Percentiles rank a stretch among this genome's conserved stretches.
phyloP scores from a whole-genome alignment of 2,888 invertebrate genomes.

The Chironomus tentans region DNA sequence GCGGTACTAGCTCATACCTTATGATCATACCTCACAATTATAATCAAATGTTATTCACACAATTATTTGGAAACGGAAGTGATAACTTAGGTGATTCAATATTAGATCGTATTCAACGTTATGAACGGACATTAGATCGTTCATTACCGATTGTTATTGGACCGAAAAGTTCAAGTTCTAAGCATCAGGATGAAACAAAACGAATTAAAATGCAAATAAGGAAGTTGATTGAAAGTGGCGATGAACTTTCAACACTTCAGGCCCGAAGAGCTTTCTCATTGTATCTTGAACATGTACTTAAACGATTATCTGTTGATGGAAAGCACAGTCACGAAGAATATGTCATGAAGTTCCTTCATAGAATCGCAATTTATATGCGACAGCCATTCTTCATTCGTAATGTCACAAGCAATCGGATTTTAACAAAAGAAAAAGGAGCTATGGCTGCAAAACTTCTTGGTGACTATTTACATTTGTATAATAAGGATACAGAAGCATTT shows the following conservation, averaged over 20 bases:
- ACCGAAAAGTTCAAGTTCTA: conserved; percentile 39
- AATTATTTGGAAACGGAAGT: conserved; percentile 55
- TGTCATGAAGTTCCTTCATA: conserved; percentile 65
- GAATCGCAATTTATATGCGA: conserved; percentile 59
- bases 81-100: conserved; percentile 33
- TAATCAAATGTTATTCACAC: conserved; percentile 65
- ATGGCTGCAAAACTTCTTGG: conserved; percentile 75
- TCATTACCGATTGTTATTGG: conserved; percentile 35
- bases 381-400: conserved; percentile 58
- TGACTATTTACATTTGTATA: conserved; percentile 76
- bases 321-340: conserved; percentile 45
- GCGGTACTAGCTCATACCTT: conserved; percentile 48
- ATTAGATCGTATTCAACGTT: conserved; percentile 47
- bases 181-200: conserved; percentile 38
- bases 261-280: conserved; percentile 68
- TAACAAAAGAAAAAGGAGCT: conserved; percentile 72
- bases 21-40: conserved; percentile 58
- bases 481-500: conserved; percentile 70
- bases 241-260: conserved; percentile 54
- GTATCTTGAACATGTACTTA: conserved; percentile 64
- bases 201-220: conserved; percentile 37
- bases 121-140: conserved; percentile 38
- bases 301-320: conserved; percentile 49
- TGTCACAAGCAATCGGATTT: conserved; percentile 48
- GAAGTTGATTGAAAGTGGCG: conserved; percentile 52